Conservation (phyloP, 2,888 invertebrate species). For the Drosophila austrosaltans region DNA sequence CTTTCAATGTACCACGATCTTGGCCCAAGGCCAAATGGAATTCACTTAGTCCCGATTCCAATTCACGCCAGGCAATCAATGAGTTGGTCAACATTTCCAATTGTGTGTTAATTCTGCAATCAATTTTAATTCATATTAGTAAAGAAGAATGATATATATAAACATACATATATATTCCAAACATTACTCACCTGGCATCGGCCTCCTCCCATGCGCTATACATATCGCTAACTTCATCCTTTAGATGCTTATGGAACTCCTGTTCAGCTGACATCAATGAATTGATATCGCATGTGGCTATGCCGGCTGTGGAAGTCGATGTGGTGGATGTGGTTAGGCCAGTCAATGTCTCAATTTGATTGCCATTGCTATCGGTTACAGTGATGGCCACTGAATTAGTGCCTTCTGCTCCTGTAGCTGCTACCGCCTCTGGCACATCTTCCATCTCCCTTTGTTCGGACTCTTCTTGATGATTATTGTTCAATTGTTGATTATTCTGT, state of each 20-base stretch:
- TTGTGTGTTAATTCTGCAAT: constrained; percentile 88
- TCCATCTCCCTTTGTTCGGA: constrained; percentile 50
- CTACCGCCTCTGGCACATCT: constrained; percentile 8
- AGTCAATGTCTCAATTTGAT: constrained; percentile 61
- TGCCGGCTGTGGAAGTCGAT: constrained; percentile 40
- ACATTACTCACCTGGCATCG: constrained; percentile 85
- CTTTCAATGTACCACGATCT: constrained; percentile 85
- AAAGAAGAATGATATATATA: background rate
- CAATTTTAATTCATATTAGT: background rate
- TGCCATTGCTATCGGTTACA: constrained; percentile 76
- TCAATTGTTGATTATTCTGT: constrained; percentile 57
- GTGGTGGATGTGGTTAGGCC: constrained; percentile 35
- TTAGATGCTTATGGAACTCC: constrained; percentile 85
- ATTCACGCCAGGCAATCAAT: constrained; percentile 89
- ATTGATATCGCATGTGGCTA: constrained; percentile 71
- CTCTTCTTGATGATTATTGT: constrained; percentile 42
- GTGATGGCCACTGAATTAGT: constrained; percentile 64
- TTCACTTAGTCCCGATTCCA: constrained; percentile 90
- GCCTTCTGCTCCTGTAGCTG: constrained; percentile 25
- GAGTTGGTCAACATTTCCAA: constrained; percentile 89
- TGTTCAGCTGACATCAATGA: constrained; percentile 81
- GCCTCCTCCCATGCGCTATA: constrained; percentile 89
- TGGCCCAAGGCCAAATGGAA: constrained; percentile 90
- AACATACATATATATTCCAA: background rate
- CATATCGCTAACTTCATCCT: constrained; percentile 88